Evolutionary conservation across 1,140 invertebrate genomes (phyloP), one percentile per base, ranked within the genome.

Genomic region (Arion vulgaris): DNA sequence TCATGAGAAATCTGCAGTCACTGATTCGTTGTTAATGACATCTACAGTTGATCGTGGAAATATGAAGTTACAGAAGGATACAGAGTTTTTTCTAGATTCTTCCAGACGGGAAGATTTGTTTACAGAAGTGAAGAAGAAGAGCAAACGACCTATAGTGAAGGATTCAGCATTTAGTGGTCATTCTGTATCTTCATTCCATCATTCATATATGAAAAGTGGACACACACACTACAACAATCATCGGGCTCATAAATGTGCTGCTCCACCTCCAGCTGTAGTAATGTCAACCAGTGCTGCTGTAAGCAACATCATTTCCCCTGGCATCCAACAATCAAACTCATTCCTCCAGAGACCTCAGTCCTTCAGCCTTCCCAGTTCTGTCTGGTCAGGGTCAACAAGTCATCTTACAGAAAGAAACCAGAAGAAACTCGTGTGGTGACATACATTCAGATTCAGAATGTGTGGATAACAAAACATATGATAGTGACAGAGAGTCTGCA

Each of bases 401-500:
- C 7, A 15, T 26, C 26, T 85, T 19, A 74, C 82, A 51, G 49
- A 81, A 49, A 39, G 89, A 90, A 36, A 86, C 84, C 49, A 82
- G 90, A 23, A 68, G 90, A 15, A 90, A 88, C 49, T 91, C 90
- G 9, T 87, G 87, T 66, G 90, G 88, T 45, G 88, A 90, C 78
- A 81, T 89, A 17, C 81, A 85, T 17, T 84, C 84, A 62, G 86
- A 83, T 36, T n/a, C n/a, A n/a, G 79, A 81, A 11, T 80, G 84
- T 15, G 75, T 80, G 34, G 72, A 86, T 17, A 86, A 85, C 79
- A 76, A 80, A 39, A 41, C 41, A n/a, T 82, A 88, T 82, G 89
- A 90, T 74, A 90, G 89, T 84, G 90, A 91, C 81, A 85, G 89
- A 57, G 90, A 89, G 68, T 90, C 89, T 17, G 88, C 88, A 26